Evolutionary conservation across 2,797 vertebrate genomes (phyloP).

Genomic region (Scolopax rusticola): DNA sequence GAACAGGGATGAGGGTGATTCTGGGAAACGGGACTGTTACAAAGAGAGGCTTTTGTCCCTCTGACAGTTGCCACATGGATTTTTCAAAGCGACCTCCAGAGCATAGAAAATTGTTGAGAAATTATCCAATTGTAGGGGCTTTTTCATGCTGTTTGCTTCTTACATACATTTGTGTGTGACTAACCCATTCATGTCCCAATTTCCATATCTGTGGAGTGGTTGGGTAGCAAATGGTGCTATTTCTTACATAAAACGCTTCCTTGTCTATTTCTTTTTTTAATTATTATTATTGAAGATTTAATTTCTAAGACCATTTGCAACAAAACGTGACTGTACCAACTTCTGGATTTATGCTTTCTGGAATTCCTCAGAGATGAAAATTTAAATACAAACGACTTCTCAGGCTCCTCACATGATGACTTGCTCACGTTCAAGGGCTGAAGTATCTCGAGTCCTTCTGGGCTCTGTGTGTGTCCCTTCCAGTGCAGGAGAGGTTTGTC

Average conservation of each 20-base stretch:
- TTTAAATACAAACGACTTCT: background rate
- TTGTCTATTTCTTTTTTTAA: background rate
- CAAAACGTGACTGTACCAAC: too few species aligned
- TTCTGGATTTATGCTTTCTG: background rate
- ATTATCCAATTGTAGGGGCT: slow-evolving; percentile 24
- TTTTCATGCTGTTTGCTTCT: slow-evolving; percentile 4
- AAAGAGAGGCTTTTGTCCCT: slow-evolving; percentile 26
- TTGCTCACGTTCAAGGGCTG: accelerated
- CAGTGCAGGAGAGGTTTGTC: background rate
- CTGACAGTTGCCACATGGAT: slow-evolving; percentile 50
- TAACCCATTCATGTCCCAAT: background rate
- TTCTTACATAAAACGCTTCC: background rate
- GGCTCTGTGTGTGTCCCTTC: accelerated
- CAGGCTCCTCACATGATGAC: background rate
- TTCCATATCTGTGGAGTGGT: background rate
- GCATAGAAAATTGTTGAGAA: slow-evolving; percentile 44
- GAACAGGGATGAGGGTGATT: background rate
- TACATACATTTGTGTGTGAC: background rate
- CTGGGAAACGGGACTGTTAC: background rate
- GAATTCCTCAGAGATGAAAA: background rate
- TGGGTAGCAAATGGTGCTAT: background rate
- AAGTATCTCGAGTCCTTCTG: background rate
- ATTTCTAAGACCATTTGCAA: background rate
- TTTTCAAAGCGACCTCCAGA: slow-evolving; percentile 44
- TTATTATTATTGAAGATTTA: background rate